Percentiles rank a stretch among this genome's conserved stretches.
Evolutionary conservation across 2,888 invertebrate genomes (phyloP).

Genomic region (Acrobeloides nanus): DNA sequence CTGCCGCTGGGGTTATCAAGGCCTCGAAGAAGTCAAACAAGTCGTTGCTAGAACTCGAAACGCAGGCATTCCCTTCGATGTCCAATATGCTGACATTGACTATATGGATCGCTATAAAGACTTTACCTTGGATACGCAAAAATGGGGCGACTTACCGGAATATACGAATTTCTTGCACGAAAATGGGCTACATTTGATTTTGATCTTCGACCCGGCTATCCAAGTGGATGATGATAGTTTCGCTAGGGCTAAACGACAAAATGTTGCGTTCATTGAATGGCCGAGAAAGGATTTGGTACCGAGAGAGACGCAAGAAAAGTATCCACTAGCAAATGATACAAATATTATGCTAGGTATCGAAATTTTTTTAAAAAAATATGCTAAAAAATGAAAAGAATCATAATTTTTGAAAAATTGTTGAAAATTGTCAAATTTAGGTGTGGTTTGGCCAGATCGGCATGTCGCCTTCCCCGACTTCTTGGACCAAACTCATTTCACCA

Average conservation of each 20-base stretch:
- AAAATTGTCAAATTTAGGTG: constrained; percentile 28
- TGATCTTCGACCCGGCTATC: constrained; percentile 51
- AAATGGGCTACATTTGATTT: constrained; percentile 34
- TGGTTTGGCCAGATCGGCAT: constrained; percentile 38
- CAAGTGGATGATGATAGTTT: constrained; percentile 44
- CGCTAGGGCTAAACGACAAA: constrained; percentile 29
- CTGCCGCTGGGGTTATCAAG: constrained; percentile 41
- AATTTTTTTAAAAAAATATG: no score
- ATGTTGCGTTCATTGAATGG: constrained; percentile 26
- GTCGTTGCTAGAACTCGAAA: constrained; percentile 32
- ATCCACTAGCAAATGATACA: constrained; percentile 24
- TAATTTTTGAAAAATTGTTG: no score
- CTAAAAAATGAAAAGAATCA: no score
- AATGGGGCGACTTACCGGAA: constrained; percentile 36
- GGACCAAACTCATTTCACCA: constrained; percentile 37
- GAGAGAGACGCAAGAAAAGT: constrained; percentile 15
- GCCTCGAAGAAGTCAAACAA: constrained; percentile 32
- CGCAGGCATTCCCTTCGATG: constrained; percentile 43
- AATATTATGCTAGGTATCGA: constrained; percentile 20
- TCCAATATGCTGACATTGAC: constrained; percentile 45
- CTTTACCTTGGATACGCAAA: constrained; percentile 61
- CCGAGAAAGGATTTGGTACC: constrained; percentile 25
- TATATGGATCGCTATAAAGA: constrained; percentile 73
- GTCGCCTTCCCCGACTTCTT: constrained; percentile 43
- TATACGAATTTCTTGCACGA: constrained; percentile 34